Conservation (phyloP, 1,140 invertebrate species). For the Leptinotarsa lineolata region DNA sequence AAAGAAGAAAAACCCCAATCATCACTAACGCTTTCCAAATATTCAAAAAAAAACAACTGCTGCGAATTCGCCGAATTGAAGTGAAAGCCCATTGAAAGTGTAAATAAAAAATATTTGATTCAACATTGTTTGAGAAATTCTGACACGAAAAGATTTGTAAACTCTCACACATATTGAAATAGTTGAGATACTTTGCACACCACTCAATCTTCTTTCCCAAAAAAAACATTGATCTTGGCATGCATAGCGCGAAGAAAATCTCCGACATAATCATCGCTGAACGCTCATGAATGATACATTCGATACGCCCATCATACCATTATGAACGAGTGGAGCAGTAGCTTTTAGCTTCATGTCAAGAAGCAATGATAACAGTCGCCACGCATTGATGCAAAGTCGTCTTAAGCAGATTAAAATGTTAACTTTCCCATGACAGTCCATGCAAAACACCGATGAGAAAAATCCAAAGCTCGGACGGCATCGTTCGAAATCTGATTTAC, state of each 20-base stretch:
- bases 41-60: no score
- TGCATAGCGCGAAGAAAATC: not conserved
- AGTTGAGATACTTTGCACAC: no score
- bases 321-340: not conserved
- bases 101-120: no score
- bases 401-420: slow-evolving; percentile 26
- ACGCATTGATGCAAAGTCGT: slow-evolving; percentile 5
- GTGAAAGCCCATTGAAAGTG: no score
- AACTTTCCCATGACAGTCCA: slow-evolving; percentile 25
- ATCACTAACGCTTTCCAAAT: no score
- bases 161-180: no score
- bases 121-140: no score
- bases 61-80: no score
- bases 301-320: slow-evolving; percentile 6
- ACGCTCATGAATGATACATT: slow-evolving; percentile 18
- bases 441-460: slow-evolving; percentile 28
- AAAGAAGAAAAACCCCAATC: no score
- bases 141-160: no score
- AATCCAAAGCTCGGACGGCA: slow-evolving; percentile 11
- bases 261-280: slow-evolving; percentile 4
- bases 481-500: slow-evolving; percentile 17
- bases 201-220: no score
- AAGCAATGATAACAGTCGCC: not conserved
- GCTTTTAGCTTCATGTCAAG: not conserved
- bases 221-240: not conserved